A percentile compares a stretch with the other conserved stretches of the same genome.
phyloP scores from a whole-genome alignment of 2,113 vertebrate species.

The Girardinichthys multiradiatus region DNA sequence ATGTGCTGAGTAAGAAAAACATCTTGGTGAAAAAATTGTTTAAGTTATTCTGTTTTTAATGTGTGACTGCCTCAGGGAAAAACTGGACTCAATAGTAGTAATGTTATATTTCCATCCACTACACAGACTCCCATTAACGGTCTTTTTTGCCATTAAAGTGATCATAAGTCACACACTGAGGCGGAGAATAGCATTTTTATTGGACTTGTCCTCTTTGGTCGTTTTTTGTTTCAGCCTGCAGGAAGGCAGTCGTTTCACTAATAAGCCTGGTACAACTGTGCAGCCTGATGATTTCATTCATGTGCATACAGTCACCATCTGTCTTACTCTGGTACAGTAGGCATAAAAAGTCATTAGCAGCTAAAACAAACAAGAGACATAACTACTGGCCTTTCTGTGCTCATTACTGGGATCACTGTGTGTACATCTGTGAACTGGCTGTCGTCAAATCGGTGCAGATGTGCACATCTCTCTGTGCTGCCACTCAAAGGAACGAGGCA shows the following conservation, averaged over 20 bases:
- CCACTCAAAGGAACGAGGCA: constrained; percentile 17
- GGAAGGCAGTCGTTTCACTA: constrained; percentile 21
- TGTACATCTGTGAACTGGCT: constrained; percentile 38
- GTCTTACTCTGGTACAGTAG: constrained; percentile 43
- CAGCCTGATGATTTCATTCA: constrained; percentile 49
- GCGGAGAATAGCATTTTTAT: constrained; percentile 22
- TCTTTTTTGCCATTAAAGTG: constrained; percentile 27
- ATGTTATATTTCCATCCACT: constrained; percentile 30
- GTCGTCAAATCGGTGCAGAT: constrained; percentile 23
- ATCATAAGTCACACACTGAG: constrained; percentile 43
- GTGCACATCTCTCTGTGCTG: constrained; percentile 21
- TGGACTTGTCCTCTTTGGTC: neutral
- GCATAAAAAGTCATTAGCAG: constrained; percentile 45
- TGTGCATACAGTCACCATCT: constrained; percentile 53
- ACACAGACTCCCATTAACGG: constrained; percentile 27
- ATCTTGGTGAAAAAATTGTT: neutral
- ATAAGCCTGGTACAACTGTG: constrained; percentile 48
- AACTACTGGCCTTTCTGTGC: constrained; percentile 35
- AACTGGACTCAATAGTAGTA: constrained; percentile 40
- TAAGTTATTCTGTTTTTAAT: constrained; percentile 13
- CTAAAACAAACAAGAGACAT: constrained; percentile 16
- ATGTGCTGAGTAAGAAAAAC: neutral
- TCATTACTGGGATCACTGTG: constrained; percentile 36
- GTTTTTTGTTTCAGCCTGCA: constrained; percentile 16
- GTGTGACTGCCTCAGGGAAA: constrained; percentile 1